A percentile compares a stretch with the other conserved stretches of the same genome.
Evolutionary conservation across 2,888 invertebrate genomes (phyloP).

Genomic region (Microctonus aethiopoides): DNA sequence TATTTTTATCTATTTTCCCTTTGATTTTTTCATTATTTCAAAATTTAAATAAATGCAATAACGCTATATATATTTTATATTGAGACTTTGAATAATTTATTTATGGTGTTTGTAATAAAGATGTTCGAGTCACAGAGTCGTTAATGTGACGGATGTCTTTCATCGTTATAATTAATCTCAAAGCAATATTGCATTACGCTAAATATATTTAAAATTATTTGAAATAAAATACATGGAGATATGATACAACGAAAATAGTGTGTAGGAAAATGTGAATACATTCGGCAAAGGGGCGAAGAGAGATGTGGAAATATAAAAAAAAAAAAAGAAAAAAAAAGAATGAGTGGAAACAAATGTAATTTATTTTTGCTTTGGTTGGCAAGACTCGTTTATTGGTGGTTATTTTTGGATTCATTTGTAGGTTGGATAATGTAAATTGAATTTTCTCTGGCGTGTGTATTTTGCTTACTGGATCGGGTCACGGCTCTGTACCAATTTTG

Average conservation of each 20-base stretch:
- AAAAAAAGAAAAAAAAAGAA: too few species aligned
- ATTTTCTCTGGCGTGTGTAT: conserved; percentile 17
- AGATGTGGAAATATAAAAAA: too few species aligned
- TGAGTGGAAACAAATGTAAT: conserved; percentile 41
- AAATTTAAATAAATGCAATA: not conserved
- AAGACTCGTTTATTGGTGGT: conserved; percentile 39
- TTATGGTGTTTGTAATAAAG: not conserved
- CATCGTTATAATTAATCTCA: not conserved
- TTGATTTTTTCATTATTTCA: not conserved
- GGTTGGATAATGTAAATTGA: conserved; percentile 17
- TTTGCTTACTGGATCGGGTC: conserved; percentile 47
- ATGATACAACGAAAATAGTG: not conserved
- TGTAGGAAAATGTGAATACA: not conserved
- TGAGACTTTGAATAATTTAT: too few species aligned
- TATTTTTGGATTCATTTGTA: conserved; percentile 50
- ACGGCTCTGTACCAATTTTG: conserved; percentile 44
- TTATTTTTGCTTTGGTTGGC: conserved; percentile 53
- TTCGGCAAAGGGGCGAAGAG: not conserved
- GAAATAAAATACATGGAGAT: not conserved
- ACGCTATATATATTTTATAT: too few species aligned
- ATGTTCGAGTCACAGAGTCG: not conserved
- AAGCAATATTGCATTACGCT: not conserved
- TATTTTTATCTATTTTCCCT: not conserved
- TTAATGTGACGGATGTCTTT: not conserved
- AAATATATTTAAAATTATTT: conserved; percentile 6